These are phyloP conservation scores for Alentia gelatinosa DNA, from an alignment of 2,888 invertebrate species.

Conservation along the genomic window DNA sequence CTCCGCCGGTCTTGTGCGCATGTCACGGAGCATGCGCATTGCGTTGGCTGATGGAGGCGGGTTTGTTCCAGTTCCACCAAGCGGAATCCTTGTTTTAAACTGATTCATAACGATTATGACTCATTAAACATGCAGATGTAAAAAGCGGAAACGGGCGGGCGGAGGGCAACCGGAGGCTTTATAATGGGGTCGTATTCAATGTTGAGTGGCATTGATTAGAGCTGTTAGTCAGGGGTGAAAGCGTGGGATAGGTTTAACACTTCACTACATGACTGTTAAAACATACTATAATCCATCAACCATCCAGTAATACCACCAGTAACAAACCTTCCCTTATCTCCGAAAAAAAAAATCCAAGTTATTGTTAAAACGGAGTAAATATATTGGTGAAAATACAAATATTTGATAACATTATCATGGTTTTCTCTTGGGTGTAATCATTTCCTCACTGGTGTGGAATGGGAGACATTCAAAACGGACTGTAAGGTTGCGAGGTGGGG, in stretches of 20 bases:
- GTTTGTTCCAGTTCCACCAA: constrained; percentile 17
- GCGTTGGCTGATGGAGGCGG: not conserved
- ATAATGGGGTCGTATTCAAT: not conserved
- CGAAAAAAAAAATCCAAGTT: no score
- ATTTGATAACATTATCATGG: not conserved
- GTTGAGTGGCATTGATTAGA: constrained; percentile 1
- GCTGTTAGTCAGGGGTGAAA: not conserved
- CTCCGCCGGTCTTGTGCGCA: not conserved
- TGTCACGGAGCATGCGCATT: not conserved
- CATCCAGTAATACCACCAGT: not conserved
- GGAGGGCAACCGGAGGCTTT: not conserved
- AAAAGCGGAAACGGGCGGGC: constrained; percentile 4
- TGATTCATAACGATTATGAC: constrained; percentile 44
- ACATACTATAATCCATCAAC: not conserved
- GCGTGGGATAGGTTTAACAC: not conserved
- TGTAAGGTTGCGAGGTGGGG: not conserved
- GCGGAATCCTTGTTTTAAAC: constrained; percentile 15
- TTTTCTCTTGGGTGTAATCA: not conserved
- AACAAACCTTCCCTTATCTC: not conserved
- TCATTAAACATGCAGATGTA: constrained; percentile 45
- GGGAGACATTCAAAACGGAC: not conserved
- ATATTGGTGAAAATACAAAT: not conserved
- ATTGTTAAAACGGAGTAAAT: no score
- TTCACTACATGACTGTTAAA: not conserved
- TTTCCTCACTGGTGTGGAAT: not conserved